Conservation (phyloP, 1,140 invertebrate genomes). For the Heliconius hewitsoni region DNA sequence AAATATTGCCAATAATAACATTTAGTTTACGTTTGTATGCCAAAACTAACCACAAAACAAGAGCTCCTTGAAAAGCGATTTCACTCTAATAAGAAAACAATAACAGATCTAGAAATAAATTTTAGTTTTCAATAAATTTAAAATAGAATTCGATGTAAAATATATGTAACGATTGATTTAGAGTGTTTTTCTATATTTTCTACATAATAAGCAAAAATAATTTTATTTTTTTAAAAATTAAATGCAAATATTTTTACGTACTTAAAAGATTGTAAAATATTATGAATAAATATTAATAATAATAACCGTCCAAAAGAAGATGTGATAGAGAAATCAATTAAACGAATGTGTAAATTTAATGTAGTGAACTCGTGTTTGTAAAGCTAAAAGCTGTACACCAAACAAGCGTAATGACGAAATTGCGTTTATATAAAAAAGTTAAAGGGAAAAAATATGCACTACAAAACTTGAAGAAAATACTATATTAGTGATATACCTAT, state of each 20-base stretch:
- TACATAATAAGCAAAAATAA: not conserved
- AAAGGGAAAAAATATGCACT: conserved; percentile 2
- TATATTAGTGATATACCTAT: conserved; percentile 3
- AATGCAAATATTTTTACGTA: not conserved
- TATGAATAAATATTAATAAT: not conserved
- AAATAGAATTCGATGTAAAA: not conserved
- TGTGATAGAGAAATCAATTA: not conserved
- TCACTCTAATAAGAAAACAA: conserved; percentile 42
- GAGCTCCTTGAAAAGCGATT: conserved; percentile 37
- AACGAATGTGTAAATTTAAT: not conserved
- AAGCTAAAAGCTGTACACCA: conserved; percentile 24
- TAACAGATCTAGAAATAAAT: conserved; percentile 41
- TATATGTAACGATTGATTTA: not conserved
- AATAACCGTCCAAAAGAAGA: not conserved
- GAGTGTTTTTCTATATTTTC: not conserved
- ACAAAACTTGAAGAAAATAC: not conserved
- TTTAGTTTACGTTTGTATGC: conserved; percentile 44
- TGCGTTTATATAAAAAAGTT: not conserved
- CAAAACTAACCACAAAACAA: conserved; percentile 38
- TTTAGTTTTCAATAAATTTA: not conserved
- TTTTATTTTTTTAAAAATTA: not conserved
- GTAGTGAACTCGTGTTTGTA: conserved; percentile 38
- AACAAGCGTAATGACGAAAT: conserved; percentile 2
- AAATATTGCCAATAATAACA: conserved; percentile 44
- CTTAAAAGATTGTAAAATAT: not conserved